Evolutionary conservation across 2,113 vertebrate species (phyloP), one percentile per base, ranked within the genome.

Genomic region (Telmatochromis sp.): DNA sequence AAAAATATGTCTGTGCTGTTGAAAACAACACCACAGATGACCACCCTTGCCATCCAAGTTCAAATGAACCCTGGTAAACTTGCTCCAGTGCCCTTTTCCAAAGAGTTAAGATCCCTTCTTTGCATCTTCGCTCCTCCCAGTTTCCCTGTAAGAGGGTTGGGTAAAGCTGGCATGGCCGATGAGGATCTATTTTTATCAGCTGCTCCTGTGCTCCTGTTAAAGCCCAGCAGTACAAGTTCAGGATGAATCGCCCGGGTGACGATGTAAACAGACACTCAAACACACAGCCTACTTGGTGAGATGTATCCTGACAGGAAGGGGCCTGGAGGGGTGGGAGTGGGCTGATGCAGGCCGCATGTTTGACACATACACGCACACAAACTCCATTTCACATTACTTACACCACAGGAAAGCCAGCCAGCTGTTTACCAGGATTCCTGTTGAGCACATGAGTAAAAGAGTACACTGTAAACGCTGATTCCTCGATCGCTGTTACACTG

Each of bases 201-300:
- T 75, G 58, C 68, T 53, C 75, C 68, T 11, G 87, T 79, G 63
- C 68, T 55, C 75, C 70, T 13, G 87, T 31, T 70, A 57, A 84
- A 85, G 87, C 80, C 15, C 14, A 79, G 10, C 54, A 45, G 37
- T 78, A 19, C 33, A 2, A 53, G 82, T 78, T 84, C 7, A 12
- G 84, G 65, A 86, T 84, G 63, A 88, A 90, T 92, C 57, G 85
- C 91, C 26, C 2, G 80, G 93, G 92, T 85, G 86, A 96, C 85
- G 28, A 73, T 79, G 89, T 93, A 95, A 96, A 96, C 94, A 95
- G 93, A 93, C 85, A 86, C 92, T 91, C 45, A 87, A 93, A 93
- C 88, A 93, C 82, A 51, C 31, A 6, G 58, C 60, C 82, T 78
- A 85, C 84, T 85, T 40, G 63, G 79, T 87, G 85, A 83, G 85